These are phyloP conservation scores for Anoplophora glabripennis DNA, from an alignment of 1,140 invertebrate genomes.

Conservation along the genomic window DNA sequence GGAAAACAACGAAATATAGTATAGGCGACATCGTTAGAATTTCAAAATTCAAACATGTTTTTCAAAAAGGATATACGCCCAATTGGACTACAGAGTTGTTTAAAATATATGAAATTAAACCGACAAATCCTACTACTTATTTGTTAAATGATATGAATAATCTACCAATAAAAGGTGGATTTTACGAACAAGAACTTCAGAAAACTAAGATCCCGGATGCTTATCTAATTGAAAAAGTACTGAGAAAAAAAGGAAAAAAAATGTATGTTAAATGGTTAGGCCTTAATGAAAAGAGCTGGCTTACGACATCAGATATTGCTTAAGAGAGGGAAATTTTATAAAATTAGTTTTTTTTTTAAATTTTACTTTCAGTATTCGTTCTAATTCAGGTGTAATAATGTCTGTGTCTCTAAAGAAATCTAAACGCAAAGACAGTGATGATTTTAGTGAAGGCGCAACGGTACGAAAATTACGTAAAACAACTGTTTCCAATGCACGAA, in stretches of 20 bases:
- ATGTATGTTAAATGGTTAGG: constrained; percentile 43
- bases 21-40: constrained; percentile 23
- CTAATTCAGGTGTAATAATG: too few species aligned
- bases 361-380: too few species aligned
- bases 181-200: constrained; percentile 40
- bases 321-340: too few species aligned
- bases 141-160: constrained; percentile 23
- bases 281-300: constrained; percentile 27
- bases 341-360: too few species aligned
- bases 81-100: constrained; percentile 43
- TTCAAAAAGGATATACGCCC: constrained; percentile 42
- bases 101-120: constrained; percentile 31
- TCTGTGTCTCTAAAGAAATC: too few species aligned
- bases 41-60: constrained; percentile 27
- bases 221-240: constrained; percentile 42
- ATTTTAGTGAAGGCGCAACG: too few species aligned
- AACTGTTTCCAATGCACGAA: too few species aligned
- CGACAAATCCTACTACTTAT: constrained; percentile 36
- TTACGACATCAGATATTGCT: too few species aligned
- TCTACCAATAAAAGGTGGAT: constrained; percentile 31
- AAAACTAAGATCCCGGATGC: constrained; percentile 36
- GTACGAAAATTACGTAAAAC: too few species aligned
- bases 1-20: constrained; percentile 12
- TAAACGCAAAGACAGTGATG: too few species aligned
- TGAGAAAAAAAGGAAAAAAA: constrained; percentile 36